Conservation (phyloP, 2,888 invertebrate species). For the Drosophila acutilabella region DNA sequence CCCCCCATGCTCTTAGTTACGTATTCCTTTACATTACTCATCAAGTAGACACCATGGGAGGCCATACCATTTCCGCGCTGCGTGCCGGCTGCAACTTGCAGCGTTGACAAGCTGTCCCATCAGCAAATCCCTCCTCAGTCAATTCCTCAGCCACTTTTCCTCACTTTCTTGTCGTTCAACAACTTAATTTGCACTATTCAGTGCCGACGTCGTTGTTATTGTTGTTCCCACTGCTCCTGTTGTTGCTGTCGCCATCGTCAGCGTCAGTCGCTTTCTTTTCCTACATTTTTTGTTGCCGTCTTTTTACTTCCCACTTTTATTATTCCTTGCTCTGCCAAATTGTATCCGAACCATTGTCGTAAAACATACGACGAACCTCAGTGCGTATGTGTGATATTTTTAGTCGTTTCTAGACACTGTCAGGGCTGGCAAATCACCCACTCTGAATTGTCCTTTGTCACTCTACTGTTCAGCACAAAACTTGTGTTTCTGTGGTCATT, state of each 20-base stretch:
- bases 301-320: constrained; percentile 52
- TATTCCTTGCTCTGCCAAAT: constrained; percentile 71
- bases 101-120: constrained; percentile 68
- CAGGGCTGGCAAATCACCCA: constrained; percentile 39
- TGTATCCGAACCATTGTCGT: constrained; percentile 76
- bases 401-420: constrained; percentile 23
- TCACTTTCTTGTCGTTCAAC: constrained; percentile 39
- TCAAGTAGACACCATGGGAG: constrained; percentile 56
- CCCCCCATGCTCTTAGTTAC: constrained; percentile 15
- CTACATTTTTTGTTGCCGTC: neutral
- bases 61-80: constrained; percentile 48
- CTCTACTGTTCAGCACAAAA: neutral
- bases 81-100: constrained; percentile 66
- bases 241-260: constrained; percentile 4
- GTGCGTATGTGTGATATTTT: constrained; percentile 71
- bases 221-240: constrained; percentile 6
- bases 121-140: constrained; percentile 28
- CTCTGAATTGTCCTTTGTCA: neutral
- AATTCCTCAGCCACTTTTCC: constrained; percentile 4
- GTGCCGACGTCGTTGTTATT: constrained; percentile 39
- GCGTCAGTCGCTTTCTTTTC: neutral
- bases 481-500: neutral
- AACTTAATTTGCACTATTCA: constrained; percentile 79
- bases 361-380: constrained; percentile 64
- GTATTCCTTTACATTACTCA: constrained; percentile 47